Evolutionary conservation across 2,888 invertebrate genomes (phyloP), one percentile per base, ranked within the genome.

Genomic region (Clistopyga incitator): DNA sequence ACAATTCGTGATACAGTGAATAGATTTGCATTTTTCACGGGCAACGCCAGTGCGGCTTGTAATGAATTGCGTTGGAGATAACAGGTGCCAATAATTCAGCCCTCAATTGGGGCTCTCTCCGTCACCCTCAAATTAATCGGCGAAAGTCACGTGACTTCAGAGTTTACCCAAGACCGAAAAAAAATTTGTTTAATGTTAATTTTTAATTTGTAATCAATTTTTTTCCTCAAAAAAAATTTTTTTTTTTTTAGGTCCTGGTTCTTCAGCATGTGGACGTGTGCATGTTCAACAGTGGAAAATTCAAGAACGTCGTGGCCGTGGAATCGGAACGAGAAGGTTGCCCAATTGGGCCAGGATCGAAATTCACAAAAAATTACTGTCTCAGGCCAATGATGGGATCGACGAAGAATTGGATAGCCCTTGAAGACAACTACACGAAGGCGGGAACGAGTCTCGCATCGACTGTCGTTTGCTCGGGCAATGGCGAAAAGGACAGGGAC

Each of bases 241-340:
- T 29, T 29, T 29, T 29, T 29, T 29, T 29, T 4, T 29, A 29
- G 98, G 96, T 97, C 6, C 95, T 97, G 90, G 96, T 97, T 78
- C 96, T 98, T 2, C 98, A 98, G 91, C 97, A 98, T 93, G 98
- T 98, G 29, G 98, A 98, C 91, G 98, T 98, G 0, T 98, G 98
- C 93, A 98, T 98, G 97, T 98, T 98, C 94, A 98, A 98, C 87
- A 98, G 98, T 90, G 98, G 98, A 0, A 98, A 98, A 93, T 98
- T 98, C 94, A 98, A 98, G 94, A 98, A 98, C 92, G 96, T 97
- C n/a, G 98, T 98, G 0, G 98, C 97, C 1, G 90, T 94, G 84
- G 91, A 95, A 68, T 95, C 95, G 84, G 94, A 95, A 81, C 95
- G 94, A 83, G 95, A 95, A 0, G 95, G 94, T 81, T 95, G 95